Base-by-base conservation (phyloP, 92 coral and sea anemone species). In the Bergia sp. region DNA sequence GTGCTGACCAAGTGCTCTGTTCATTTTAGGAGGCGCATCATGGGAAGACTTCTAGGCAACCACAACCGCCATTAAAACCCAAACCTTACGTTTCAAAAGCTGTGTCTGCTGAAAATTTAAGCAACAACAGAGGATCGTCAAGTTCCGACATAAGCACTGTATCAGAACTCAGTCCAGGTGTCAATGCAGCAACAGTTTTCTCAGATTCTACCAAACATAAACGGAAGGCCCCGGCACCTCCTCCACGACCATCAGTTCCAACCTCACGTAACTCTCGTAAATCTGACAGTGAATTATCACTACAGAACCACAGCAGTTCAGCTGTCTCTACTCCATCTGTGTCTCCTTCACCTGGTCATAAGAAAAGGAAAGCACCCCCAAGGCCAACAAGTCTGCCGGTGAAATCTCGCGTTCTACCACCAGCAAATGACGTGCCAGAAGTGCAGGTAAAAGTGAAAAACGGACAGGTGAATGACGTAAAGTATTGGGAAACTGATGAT, bases 281-380 rank as follows among this genome's bases (percentile, higher is more conserved):
- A 55, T 55, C 85, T 45, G 87, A 84, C n/a, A 44, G 41, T 12
- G 79, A 84, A 12, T 2, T 71, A 69, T 7, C 87, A 45, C 79
- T 44, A 15, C 87, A 49, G 3, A 84, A 50, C 64, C 77, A 29
- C 77, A 45, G 29, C 79, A 11, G 37, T 1, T 44, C 87, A 5
- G 9, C 79, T 40, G 6, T 44, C 65, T 84, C 79, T 7, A 23
- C 78, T 7, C 79, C 79, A 84, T 7, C 78, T 43, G 39, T 11
- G 0, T 84, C 79, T 36, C 87, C 87, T 61, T 81, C 85, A 45
- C 42, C 87, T 9, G 74, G 37, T 13, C 79, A 37, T 3, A 84
- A 69, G 77, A 84, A 84, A 73, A 69, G 87, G 71, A 84, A 69
- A 37, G 87, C 87, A 71, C 87, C 87, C 6, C 79, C 87, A 69